These are phyloP conservation scores for Chroicocephalus ridibundus DNA, from an alignment of 2,113 vertebrate genomes.

Conservation along the genomic window DNA sequence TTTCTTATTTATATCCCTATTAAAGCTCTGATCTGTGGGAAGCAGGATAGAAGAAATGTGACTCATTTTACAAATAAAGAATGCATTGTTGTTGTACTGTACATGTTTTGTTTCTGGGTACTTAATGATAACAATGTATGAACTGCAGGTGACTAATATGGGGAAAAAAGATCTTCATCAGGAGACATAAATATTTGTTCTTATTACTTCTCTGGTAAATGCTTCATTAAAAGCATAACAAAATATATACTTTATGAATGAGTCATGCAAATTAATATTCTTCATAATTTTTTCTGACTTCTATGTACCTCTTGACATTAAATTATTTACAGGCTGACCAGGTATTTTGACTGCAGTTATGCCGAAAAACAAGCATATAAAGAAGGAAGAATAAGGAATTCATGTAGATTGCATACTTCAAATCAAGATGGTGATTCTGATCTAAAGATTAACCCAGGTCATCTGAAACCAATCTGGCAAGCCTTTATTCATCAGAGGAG, in stretches of 20 bases:
- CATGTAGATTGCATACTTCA: neutral
- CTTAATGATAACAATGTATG: constrained; percentile 55
- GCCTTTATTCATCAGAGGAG: neutral
- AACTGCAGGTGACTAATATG: constrained; percentile 39
- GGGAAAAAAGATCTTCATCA: constrained; percentile 22
- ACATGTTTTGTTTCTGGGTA: constrained; percentile 39
- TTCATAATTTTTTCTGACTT: neutral
- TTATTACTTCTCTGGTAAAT: neutral
- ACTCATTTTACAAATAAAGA: constrained; percentile 69
- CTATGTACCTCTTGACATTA: neutral
- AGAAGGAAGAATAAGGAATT: neutral
- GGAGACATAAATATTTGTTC: constrained; percentile 28
- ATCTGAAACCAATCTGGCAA: neutral
- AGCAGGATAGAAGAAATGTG: constrained; percentile 61
- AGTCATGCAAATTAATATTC: neutral
- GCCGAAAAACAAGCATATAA: neutral
- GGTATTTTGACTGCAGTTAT: neutral
- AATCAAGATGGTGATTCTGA: neutral
- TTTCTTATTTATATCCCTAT: constrained; percentile 74
- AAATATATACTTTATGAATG: neutral
- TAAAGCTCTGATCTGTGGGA: constrained; percentile 68
- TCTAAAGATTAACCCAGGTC: neutral
- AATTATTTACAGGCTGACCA: neutral
- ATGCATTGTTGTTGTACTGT: constrained; percentile 51
- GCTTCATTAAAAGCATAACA: constrained; percentile 24